Evolutionary conservation across 2,797 vertebrate genomes (phyloP), one percentile per base, ranked within the genome.

Genomic region (Hippopotamyrus pictus): DNA sequence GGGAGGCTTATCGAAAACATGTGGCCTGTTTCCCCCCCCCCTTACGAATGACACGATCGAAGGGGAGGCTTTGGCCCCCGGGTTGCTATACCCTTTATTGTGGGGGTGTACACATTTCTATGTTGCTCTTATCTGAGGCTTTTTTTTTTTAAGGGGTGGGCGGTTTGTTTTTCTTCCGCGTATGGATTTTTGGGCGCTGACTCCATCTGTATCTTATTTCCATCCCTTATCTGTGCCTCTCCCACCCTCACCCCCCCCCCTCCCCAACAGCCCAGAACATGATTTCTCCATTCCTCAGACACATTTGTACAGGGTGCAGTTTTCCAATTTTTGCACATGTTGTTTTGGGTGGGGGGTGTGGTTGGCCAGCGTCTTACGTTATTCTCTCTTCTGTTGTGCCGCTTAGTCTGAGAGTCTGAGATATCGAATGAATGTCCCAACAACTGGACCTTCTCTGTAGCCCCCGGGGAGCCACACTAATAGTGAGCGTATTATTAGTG

Each of bases 1-100:
- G 93, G 93, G 87, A 88, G 89, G 93, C 93, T 95, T 93, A 96
- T 96, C 93, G 94, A 92, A 96, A 96, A 93, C 94, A 95, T 93
- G 93, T 95, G 95, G 92, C 91, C 92, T 86, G 86, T 29, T 90
- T 92, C 94, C 90, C 91, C 86, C 90, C 89, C 79, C 91, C 90
- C 89, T 22, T 17, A 91, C 89, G 92, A 92, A 76, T 17, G 69
- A 92, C 90, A 94, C 7, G 92, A 94, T 46, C 54, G 88, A 37
- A 37, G 29, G 29, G 19, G 25, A 53, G 44, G 51, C 7, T 41
- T 91, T 91, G 90, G 92, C 90, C 91, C 91, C 91, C 92, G 92
- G 92, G 93, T 91, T 90, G 87, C 91, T 90, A 93, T 93, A 93
- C 90, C 91, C 91, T 93, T 93, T 94, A 89, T 87, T 87, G 88